These are phyloP conservation scores for Cherax destructor DNA, from an alignment of 1,140 invertebrate genomes.

Conservation along the genomic window DNA sequence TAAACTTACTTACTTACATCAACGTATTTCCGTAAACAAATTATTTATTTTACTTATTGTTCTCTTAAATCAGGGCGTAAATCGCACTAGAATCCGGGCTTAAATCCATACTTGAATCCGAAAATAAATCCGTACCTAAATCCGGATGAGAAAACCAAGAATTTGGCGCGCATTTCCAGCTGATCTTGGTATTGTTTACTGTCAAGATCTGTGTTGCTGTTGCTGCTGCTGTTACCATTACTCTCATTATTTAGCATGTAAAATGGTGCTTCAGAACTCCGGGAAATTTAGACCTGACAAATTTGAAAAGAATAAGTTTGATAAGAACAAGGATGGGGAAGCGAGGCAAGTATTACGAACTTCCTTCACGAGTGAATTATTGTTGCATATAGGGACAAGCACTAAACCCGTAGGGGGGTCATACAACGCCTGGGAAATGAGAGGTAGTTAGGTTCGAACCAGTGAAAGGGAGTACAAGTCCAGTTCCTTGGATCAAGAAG, in stretches of 20 bases:
- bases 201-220: background rate
- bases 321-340: slow-evolving; percentile 43
- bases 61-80: background rate
- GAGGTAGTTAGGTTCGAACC: no score
- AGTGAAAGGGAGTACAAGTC: no score
- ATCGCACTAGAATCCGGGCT: background rate
- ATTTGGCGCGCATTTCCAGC: slow-evolving; percentile 57
- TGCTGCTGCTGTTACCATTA: no score
- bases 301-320: slow-evolving; percentile 23
- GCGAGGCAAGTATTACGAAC: background rate
- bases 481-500: no score
- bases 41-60: no score
- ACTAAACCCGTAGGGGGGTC: no score
- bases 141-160: background rate
- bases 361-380: slow-evolving; percentile 53
- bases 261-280: slow-evolving; percentile 54
- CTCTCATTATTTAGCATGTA: background rate
- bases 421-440: no score
- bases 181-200: slow-evolving; percentile 31
- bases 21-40: no score
- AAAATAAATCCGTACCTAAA: background rate
- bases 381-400: no score
- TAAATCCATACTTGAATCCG: no score
- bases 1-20: no score
- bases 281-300: slow-evolving; percentile 37